These are phyloP conservation scores for Euura saliciscinereae DNA, from an alignment of 1,140 invertebrate genomes.

Conservation along the genomic window DNA sequence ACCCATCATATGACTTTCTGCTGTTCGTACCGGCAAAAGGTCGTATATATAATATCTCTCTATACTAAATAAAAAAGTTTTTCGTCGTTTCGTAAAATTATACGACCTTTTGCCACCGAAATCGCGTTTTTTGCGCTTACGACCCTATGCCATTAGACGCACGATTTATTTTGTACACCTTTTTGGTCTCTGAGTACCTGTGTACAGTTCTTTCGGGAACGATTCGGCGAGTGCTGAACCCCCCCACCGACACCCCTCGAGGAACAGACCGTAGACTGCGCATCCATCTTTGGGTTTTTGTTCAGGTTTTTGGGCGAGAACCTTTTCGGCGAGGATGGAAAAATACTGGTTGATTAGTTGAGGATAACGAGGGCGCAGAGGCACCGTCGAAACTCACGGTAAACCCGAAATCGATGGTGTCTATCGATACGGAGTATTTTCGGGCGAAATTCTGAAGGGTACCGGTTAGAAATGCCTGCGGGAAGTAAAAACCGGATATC, in stretches of 20 bases:
- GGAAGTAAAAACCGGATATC: slow-evolving; percentile 88
- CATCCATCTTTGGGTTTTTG: slow-evolving; percentile 70
- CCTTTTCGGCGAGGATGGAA: slow-evolving; percentile 45
- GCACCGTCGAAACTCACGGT: slow-evolving; percentile 57
- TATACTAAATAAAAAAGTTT: too few species aligned
- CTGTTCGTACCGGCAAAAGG: too few species aligned
- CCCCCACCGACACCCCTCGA: slow-evolving; percentile 76
- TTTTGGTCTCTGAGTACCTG: slow-evolving; percentile 48
- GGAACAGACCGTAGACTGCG: slow-evolving; percentile 72
- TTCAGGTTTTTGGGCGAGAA: slow-evolving; percentile 54
- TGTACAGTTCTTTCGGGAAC: slow-evolving; percentile 68
- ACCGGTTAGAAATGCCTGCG: slow-evolving; percentile 84
- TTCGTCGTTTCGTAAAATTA: too few species aligned
- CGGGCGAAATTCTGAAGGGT: slow-evolving; percentile 83
- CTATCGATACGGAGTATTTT: slow-evolving; percentile 77
- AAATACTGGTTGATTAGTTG: not conserved
- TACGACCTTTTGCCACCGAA: too few species aligned
- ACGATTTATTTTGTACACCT: too few species aligned
- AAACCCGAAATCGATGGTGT: slow-evolving; percentile 76
- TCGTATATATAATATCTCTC: too few species aligned
- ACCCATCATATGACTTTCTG: too few species aligned
- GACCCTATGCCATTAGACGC: too few species aligned
- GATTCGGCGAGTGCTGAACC: slow-evolving; percentile 66
- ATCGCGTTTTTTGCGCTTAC: too few species aligned
- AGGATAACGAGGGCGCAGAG: not conserved